Conservation (phyloP, 2,888 invertebrate species). For the Microplitis deprimator region DNA sequence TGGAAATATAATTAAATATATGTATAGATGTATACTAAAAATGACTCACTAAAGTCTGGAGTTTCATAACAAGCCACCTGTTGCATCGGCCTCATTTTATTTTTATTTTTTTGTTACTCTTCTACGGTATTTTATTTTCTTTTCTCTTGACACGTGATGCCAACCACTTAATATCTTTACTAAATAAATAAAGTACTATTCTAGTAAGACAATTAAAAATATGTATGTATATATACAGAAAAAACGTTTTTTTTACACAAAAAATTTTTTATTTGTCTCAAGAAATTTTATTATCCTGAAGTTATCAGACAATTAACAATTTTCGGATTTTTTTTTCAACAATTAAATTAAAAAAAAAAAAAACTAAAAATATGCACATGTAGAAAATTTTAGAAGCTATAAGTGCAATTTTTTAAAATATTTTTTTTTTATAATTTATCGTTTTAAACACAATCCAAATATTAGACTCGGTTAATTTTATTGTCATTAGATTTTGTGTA, state of each 20-base stretch:
- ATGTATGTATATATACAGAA: neutral
- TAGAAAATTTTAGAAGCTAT: no score
- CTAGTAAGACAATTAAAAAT: neutral
- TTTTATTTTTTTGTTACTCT: neutral
- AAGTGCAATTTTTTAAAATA: no score
- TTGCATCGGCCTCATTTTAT: slow-evolving; percentile 13
- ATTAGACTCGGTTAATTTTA: no score
- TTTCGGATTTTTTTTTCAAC: no score
- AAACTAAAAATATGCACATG: no score
- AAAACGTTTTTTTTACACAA: neutral
- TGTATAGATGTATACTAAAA: neutral
- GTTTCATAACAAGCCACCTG: slow-evolving; percentile 17
- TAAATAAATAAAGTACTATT: neutral
- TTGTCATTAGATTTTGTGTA: no score
- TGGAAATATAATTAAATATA: slow-evolving; percentile 14
- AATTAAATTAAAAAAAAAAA: no score
- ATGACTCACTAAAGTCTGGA: slow-evolving; percentile 8
- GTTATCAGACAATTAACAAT: no score
- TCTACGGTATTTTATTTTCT: slow-evolving; percentile 11
- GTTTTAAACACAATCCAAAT: no score
- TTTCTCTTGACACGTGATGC: slow-evolving; percentile 13
- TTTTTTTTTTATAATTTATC: no score
- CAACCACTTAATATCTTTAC: slow-evolving; percentile 5
- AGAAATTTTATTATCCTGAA: no score
- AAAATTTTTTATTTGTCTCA: no score